phyloP scores from a whole-genome alignment of 2,888 invertebrate genomes.

The Tenodera sinensis region DNA sequence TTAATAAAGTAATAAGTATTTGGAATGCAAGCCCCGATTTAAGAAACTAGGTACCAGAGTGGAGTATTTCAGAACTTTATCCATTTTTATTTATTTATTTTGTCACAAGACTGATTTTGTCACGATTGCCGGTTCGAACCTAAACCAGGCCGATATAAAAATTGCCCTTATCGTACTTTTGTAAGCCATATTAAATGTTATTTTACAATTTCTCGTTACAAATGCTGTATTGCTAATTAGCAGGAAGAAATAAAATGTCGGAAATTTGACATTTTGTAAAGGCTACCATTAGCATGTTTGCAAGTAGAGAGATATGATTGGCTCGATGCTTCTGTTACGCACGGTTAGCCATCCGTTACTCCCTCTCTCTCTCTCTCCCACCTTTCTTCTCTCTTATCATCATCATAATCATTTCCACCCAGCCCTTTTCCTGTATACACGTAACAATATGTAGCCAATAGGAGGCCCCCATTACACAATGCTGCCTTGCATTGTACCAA shows the following conservation, averaged over 20 bases:
- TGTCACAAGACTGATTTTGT: no score
- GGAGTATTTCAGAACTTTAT: no score
- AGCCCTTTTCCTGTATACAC: conserved; percentile 12
- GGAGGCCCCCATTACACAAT: conserved; percentile 7
- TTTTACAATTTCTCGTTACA: not conserved
- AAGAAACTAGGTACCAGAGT: no score
- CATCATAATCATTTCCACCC: not conserved
- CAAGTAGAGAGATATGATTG: not conserved
- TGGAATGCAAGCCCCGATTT: no score
- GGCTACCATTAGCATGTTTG: not conserved
- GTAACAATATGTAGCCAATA: conserved; percentile 10
- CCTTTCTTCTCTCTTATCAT: not conserved
- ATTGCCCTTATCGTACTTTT: no score
- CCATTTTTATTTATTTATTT: no score
- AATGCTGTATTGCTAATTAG: not conserved
- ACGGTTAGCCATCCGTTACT: conserved; percentile 4
- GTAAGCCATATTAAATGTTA: no score
- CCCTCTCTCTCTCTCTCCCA: not conserved
- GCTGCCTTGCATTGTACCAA: not conserved
- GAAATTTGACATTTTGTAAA: not conserved
- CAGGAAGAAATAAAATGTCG: not conserved
- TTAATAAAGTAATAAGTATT: no score
- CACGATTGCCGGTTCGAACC: no score
- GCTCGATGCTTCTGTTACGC: not conserved
- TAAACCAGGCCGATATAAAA: no score